Evolutionary conservation across 64 coral and sea anemone genomes (phyloP).

Genomic region (Stylophora pistillata): DNA sequence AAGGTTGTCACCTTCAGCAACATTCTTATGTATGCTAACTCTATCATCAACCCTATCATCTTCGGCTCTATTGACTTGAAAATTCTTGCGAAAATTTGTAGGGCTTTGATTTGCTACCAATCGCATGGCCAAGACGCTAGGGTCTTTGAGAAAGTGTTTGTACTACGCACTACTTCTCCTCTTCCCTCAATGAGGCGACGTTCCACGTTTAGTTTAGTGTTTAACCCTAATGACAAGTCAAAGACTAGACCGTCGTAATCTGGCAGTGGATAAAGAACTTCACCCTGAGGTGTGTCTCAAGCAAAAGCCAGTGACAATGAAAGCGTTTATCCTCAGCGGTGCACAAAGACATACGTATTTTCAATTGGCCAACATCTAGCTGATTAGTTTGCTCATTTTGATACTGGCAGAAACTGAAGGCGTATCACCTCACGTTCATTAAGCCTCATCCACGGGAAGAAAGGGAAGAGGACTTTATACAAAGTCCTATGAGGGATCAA

Average conservation of each 20-base stretch:
- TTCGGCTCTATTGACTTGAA: slow-evolving; percentile 61
- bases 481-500: too few relatives aligned
- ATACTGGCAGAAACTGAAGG: too few relatives aligned
- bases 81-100: background rate
- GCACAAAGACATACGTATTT: too few relatives aligned
- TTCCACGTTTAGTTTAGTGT: too few relatives aligned
- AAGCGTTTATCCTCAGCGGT: too few relatives aligned
- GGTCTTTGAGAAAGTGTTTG: background rate
- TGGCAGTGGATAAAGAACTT: background rate
- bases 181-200: background rate
- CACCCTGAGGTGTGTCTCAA: background rate
- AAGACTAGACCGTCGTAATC: background rate
- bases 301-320: background rate
- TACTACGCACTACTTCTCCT: background rate
- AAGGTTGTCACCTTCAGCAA: slow-evolving; percentile 85
- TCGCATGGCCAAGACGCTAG: background rate
- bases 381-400: too few relatives aligned
- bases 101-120: background rate
- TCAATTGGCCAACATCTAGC: too few relatives aligned
- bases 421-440: too few relatives aligned
- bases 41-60: slow-evolving; percentile 86
- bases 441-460: too few relatives aligned
- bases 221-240: background rate
- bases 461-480: too few relatives aligned
- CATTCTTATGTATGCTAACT: slow-evolving; percentile 87